These are phyloP conservation scores for Gryllus bimaculatus DNA, from an alignment of 1,140 invertebrate species.

Conservation along the genomic window DNA sequence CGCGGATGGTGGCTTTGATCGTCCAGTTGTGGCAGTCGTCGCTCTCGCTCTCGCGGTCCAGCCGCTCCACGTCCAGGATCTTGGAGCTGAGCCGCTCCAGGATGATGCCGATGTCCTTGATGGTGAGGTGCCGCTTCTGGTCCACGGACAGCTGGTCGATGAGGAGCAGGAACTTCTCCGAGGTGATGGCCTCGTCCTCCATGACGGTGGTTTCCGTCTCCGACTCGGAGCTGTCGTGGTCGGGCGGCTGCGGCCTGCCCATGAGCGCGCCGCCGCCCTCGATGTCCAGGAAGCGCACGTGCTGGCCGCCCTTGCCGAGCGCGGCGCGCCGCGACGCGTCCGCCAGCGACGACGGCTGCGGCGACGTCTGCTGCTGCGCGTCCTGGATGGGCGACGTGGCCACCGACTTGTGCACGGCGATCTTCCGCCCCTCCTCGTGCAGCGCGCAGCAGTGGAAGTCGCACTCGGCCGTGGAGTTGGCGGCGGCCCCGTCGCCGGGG, in stretches of 20 bases:
- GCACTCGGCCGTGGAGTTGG: constrained; percentile 63
- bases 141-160: constrained; percentile 87
- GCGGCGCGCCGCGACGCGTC: constrained; percentile 41
- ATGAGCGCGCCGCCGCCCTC: constrained; percentile 39
- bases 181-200: constrained; percentile 78
- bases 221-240: constrained; percentile 70
- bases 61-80: constrained; percentile 82
- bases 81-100: constrained; percentile 83
- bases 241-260: constrained; percentile 24
- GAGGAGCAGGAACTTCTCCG: constrained; percentile 82
- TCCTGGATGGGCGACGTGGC: constrained; percentile 86
- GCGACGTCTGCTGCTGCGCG: constrained; percentile 55
- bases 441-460: constrained; percentile 91
- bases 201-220: constrained; percentile 86
- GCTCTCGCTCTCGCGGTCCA: constrained; percentile 81
- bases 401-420: constrained; percentile 81
- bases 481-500: constrained; percentile 41
- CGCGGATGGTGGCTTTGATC: constrained; percentile 83
- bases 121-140: constrained; percentile 80
- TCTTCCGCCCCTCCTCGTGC: constrained; percentile 81
- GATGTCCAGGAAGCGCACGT: constrained; percentile 66
- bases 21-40: constrained; percentile 92
- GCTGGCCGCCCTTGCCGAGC: constrained; percentile 44
- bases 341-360: constrained; percentile 39
- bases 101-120: constrained; percentile 92